Evolutionary conservation across 2,113 vertebrate species (phyloP), one percentile per base, ranked within the genome.

Genomic region (Corythornis madagascariensis): DNA sequence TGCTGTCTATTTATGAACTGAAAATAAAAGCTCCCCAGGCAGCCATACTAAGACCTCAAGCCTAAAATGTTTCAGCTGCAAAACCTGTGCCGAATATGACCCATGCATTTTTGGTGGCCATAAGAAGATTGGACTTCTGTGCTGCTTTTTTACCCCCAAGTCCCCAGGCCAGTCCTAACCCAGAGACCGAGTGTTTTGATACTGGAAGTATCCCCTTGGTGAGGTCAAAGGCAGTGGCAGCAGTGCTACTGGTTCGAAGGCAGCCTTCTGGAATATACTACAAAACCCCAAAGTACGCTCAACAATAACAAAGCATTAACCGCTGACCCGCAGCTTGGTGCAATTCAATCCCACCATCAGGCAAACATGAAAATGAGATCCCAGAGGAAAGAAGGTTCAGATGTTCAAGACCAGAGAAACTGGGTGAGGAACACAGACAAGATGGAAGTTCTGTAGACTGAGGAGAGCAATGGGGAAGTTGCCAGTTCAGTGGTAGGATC

Each of bases 281-380:
- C 93, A 89, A 95, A 97, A 94, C 92, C 95, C 93, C 3, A 88
- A 93, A 97, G 94, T 72, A 89, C 71, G 50, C 90, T 94, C 94
- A 98, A 93, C 93, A 97, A 97, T 95, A 98, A 97, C 96, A 98
- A 94, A 91, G 78, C 95, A 93, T 97, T 97, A 97, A 97, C 97
- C 80, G 5, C 96, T 95, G 95, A 96, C 96, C 96, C 95, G 94
- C 92, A 94, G 6, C 52, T 82, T 35, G 87, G 84, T 84, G 97
- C 97, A 98, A 98, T 96, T 93, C 96, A 95, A 97, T 97, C 89
- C 88, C 90, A 90, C 87, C 84, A 95, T 96, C 93, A 96, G 88
- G 89, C 96, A 98, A 96, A 97, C 94, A 96, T 78, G 90, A 97
- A 97, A 96, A 97, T 94, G 72, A 92, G 70, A 55, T 96, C 95